Conservation (phyloP, 1,140 invertebrate species). For the Zaprionus ghesquierei region DNA sequence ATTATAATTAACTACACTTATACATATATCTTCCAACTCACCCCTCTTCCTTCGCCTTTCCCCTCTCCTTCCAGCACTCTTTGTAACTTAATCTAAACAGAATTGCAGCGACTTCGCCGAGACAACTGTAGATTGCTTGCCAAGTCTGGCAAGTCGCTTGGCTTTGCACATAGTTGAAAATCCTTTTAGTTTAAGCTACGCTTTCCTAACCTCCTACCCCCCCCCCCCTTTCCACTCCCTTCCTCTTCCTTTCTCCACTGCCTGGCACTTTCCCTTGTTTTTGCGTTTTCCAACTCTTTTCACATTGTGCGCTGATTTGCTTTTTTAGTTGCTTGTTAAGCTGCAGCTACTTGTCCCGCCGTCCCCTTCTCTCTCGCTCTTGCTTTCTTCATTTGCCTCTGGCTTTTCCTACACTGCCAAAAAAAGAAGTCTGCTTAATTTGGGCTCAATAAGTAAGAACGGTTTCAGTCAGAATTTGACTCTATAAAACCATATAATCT, state of each 20-base stretch:
- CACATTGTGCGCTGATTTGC: slow-evolving; percentile 71
- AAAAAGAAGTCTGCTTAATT: background rate
- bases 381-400: background rate
- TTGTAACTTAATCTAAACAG: background rate
- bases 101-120: background rate
- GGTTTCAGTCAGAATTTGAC: no score
- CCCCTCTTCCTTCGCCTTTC: no score
- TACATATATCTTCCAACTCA: no score
- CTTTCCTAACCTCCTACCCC: background rate
- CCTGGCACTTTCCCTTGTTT: slow-evolving; percentile 6
- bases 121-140: background rate
- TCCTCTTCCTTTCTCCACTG: no score
- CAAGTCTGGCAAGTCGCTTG: background rate
- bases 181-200: slow-evolving; percentile 40
- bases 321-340: slow-evolving; percentile 68
- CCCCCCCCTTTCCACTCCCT: slow-evolving; percentile 11
- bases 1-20: no score
- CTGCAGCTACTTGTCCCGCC: slow-evolving; percentile 54
- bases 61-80: background rate
- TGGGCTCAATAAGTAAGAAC: background rate
- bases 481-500: no score
- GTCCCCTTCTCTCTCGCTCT: background rate
- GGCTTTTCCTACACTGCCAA: background rate
- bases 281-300: slow-evolving; percentile 50
- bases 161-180: slow-evolving; percentile 30